Evolutionary conservation across 2,888 invertebrate genomes (phyloP).

Genomic region (Agrochola lychnidis): DNA sequence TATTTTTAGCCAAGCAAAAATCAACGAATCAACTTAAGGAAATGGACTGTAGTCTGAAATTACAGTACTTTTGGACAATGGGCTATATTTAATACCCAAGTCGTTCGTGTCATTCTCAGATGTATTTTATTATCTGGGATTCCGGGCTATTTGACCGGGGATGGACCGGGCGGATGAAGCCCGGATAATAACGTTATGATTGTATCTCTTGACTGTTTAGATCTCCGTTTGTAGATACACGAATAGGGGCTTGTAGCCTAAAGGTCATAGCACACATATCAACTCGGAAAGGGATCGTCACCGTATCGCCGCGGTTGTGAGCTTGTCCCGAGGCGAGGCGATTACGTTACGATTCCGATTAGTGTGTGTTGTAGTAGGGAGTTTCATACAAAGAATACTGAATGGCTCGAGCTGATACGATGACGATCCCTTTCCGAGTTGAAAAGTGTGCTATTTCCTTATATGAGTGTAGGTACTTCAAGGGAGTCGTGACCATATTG

Average conservation of each 20-base stretch:
- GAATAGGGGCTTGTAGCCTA: background rate
- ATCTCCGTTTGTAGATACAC: constrained; percentile 17
- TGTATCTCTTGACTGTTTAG: constrained; percentile 26
- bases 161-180: constrained; percentile 3
- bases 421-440: too few species aligned
- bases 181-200: constrained; percentile 28
- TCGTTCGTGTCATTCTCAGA: constrained; percentile 52
- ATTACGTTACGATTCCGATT: too few species aligned
- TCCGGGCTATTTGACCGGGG: constrained; percentile 8
- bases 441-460: too few species aligned
- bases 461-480: background rate
- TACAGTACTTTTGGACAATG: constrained; percentile 23
- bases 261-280: background rate
- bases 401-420: too few species aligned
- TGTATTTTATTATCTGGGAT: constrained; percentile 10
- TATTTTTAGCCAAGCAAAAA: constrained; percentile 5
- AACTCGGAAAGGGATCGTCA: too few species aligned
- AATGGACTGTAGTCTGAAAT: constrained; percentile 19
- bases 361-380: too few species aligned
- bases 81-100: constrained; percentile 48
- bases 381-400: too few species aligned
- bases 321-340: too few species aligned
- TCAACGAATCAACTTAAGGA: constrained; percentile 29
- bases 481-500: background rate
- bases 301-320: too few species aligned